phyloP scores from a whole-genome alignment of 2,113 vertebrate genomes.

The Rhagologus leucostigma region DNA sequence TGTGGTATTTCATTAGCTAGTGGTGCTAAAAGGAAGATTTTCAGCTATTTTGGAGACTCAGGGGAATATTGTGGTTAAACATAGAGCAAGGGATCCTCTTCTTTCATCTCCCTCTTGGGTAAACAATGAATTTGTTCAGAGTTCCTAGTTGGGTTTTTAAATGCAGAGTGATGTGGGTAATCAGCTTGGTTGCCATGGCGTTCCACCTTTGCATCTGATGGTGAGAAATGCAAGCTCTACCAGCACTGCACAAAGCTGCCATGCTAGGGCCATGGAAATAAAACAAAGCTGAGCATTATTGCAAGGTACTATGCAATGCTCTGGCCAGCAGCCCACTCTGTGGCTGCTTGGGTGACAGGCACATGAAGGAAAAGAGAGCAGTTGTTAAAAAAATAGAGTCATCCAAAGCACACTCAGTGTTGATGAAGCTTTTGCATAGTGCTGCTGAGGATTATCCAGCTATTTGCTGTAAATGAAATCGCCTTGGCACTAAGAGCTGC shows the following conservation, averaged over 20 bases:
- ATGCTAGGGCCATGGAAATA: neutral
- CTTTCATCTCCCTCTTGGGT: neutral
- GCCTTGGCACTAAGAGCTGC: neutral
- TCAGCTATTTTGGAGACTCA: neutral
- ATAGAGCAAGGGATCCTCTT: neutral
- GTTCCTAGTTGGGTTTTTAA: neutral
- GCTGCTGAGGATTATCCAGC: neutral
- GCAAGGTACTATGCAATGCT: neutral
- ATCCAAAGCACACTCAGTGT: too few species aligned
- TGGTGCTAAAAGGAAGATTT: neutral
- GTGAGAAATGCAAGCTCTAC: neutral
- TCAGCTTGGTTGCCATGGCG: conserved; percentile 35
- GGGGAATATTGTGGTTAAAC: neutral
- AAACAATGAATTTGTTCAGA: neutral
- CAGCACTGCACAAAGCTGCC: neutral
- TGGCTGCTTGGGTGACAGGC: neutral
- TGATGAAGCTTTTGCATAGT: neutral
- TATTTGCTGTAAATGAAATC: neutral
- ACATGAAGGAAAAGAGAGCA: neutral
- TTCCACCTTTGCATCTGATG: neutral
- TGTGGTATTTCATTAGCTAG: neutral
- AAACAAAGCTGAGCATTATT: neutral
- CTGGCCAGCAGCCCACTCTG: neutral
- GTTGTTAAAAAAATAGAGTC: neutral
- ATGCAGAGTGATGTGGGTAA: neutral